phyloP scores from a whole-genome alignment of 2,888 invertebrate genomes.

The Melanotus villosus region DNA sequence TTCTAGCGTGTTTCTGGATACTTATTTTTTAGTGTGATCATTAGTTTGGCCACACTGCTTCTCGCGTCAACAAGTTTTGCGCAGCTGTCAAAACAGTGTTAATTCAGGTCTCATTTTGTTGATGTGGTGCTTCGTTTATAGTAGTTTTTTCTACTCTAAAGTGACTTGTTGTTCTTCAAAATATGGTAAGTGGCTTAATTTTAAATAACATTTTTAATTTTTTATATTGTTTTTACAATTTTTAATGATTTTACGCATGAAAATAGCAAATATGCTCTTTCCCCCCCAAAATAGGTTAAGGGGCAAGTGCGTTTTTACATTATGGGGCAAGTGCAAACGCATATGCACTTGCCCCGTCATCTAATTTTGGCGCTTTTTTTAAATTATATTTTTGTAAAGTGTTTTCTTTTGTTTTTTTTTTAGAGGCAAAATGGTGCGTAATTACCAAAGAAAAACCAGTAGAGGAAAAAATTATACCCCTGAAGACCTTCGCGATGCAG shows the following conservation, averaged over 20 bases:
- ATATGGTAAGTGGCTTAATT: constrained; percentile 2
- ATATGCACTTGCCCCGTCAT: too few species aligned
- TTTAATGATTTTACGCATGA: neutral
- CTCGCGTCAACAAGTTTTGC: neutral
- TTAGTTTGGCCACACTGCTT: neutral
- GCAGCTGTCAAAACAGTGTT: neutral
- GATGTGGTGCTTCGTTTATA: neutral
- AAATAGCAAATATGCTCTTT: constrained; percentile 2
- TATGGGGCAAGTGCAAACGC: too few species aligned
- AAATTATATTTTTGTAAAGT: too few species aligned
- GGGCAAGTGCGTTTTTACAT: neutral
- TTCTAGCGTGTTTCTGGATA: neutral
- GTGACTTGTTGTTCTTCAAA: constrained; percentile 2
- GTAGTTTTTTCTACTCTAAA: neutral
- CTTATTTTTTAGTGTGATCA: neutral
- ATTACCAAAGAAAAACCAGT: constrained; percentile 3
- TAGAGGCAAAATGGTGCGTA: neutral
- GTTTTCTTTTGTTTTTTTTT: neutral
- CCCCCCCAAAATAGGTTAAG: constrained; percentile 2
- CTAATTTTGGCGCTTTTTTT: too few species aligned
- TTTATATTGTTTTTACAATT: neutral
- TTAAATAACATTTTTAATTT: constrained; percentile 1
- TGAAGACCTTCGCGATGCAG: constrained; percentile 3
- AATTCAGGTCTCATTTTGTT: constrained; percentile 2
- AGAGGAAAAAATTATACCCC: constrained; percentile 3